Percentiles rank a stretch among this genome's conserved stretches.
These are phyloP conservation scores for Montipora capricornis DNA, from an alignment of 64 coral and sea anemone species.

Conservation along the genomic window DNA sequence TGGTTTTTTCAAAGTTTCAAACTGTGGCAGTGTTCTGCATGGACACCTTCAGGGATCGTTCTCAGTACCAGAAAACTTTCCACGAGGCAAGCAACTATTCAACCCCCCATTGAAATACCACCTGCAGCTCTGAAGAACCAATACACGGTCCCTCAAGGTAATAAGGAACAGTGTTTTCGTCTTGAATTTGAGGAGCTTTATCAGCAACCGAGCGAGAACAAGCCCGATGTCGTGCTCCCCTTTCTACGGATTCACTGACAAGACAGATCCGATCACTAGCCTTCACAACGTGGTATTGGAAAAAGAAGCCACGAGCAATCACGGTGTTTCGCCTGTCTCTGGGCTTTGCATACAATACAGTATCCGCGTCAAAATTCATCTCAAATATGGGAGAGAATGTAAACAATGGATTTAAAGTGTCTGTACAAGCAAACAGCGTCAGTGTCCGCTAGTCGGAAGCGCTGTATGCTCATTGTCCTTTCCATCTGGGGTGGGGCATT, in stretches of 20 bases:
- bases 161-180: constrained; percentile 90
- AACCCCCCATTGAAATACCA: no score
- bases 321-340: no score
- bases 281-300: constrained; percentile 89
- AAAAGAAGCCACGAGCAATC: constrained; percentile 83
- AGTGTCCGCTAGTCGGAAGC: neutral
- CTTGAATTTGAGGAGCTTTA: constrained; percentile 88
- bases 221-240: constrained; percentile 75
- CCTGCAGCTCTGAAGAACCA: no score
- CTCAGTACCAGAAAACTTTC: constrained; percentile 92
- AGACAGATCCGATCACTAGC: constrained; percentile 82
- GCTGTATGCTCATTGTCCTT: no score
- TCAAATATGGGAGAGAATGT: constrained; percentile 77
- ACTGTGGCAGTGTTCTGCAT: constrained; percentile 75
- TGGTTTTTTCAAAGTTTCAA: constrained; percentile 65
- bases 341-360: no score
- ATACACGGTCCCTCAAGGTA: constrained; percentile 88
- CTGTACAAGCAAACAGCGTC: constrained; percentile 94
- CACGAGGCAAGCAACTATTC: no score
- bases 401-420: constrained; percentile 89
- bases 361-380: constrained; percentile 84
- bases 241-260: constrained; percentile 92
- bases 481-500: no score
- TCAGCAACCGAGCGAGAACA: constrained; percentile 82
- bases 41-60: constrained; percentile 90